Evolutionary conservation across 2,797 vertebrate genomes (phyloP), one percentile per base, ranked within the genome.

Genomic region (Phoxinus dragarum): DNA sequence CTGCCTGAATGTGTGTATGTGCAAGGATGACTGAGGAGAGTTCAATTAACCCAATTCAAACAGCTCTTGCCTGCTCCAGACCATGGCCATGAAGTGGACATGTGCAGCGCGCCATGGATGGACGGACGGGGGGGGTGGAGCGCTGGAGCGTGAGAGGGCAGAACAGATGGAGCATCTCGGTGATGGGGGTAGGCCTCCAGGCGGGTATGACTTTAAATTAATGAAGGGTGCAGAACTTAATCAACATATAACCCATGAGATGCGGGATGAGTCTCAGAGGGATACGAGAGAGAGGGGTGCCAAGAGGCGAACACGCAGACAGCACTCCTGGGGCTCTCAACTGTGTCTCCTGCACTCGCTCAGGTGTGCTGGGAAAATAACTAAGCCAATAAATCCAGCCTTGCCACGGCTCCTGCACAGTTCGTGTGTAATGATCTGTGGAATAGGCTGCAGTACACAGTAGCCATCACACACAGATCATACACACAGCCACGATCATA

Each of bases 221-320:
- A 91, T 86, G 90, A 90, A 88, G 91, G 84, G 83, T 91, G 86
- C 74, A 84, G 72, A 87, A 86, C 87, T 90, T 84, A 90, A 87
- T 88, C 86, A 88, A 89, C 80, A 87, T 67, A 76, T 80, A 82
- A 86, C 64, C 81, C 75, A 17, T 61, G 21, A 54, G 67, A 80
- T 72, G 56, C 21, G 49, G 47, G 36, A 78, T 40, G 36, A 38
- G 19, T 74, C 74, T 87, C 61, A 42, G 23, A 82, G 75, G 72
- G 75, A 79, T 64, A 36, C 3, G 67, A 42, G 38, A 34, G 34
- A 40, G 19, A 56, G 36, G n/a, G 84, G 67, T 54, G 80, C 5
- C 61, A 59, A 40, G 34, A 72, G 12, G 34, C 44, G n/a, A 76
- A 74, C 36, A 49, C 47, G 1, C 74, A 59, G 75, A 69, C 69